Evolutionary conservation across 1,140 invertebrate genomes (phyloP).

Genomic region (Oreohelix idahoensis): DNA sequence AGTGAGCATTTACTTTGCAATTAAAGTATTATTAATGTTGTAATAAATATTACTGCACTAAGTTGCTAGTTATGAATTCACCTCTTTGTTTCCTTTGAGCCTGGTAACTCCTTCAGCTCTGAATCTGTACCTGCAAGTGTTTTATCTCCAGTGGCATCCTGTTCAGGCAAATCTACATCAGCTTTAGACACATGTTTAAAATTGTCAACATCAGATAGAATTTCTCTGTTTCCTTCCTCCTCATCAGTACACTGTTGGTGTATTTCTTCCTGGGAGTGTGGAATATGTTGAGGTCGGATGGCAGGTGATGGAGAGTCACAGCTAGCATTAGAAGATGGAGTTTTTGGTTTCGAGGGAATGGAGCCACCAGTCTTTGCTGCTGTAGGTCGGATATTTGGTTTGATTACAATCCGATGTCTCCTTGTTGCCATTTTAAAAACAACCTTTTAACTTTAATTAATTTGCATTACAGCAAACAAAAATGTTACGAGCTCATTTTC

Average conservation of each 20-base stretch:
- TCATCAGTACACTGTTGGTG: background rate
- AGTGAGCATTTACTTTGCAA: too few relatives aligned
- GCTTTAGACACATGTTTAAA: background rate
- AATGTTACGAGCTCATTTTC: too few relatives aligned
- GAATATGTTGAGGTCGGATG: background rate
- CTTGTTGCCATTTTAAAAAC: background rate
- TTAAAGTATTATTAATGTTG: too few relatives aligned
- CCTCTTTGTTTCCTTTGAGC: background rate
- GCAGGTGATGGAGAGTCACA: background rate
- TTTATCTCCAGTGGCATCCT: background rate
- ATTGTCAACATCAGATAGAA: background rate
- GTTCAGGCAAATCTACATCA: background rate
- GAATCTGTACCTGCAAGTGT: background rate
- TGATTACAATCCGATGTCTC: slow-evolving; percentile 7
- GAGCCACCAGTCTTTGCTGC: background rate
- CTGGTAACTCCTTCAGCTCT: background rate
- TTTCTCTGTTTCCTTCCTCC: background rate
- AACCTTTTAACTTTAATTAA: background rate
- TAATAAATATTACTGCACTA: too few relatives aligned
- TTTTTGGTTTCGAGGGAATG: background rate
- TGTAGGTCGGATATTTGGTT: slow-evolving; percentile 18
- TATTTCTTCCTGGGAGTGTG: background rate
- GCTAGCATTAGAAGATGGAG: background rate
- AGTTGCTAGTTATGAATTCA: background rate
- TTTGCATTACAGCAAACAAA: too few relatives aligned